A percentile compares a stretch with the other conserved stretches of the same genome.
Evolutionary conservation across 1,140 invertebrate genomes (phyloP).

Genomic region (Atta texana): DNA sequence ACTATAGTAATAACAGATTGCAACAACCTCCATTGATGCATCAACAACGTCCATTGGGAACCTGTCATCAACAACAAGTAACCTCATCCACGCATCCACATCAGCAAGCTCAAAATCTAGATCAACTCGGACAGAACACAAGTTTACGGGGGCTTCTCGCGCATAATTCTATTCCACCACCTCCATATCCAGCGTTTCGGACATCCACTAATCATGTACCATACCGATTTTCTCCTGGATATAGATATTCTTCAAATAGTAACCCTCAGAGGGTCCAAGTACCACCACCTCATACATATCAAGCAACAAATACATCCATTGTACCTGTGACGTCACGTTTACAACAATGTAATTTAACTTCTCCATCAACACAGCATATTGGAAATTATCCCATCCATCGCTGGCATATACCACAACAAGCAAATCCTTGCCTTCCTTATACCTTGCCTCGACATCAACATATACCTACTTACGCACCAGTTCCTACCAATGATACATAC

Average conservation of each 20-base stretch:
- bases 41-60: constrained; percentile 79
- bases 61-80: constrained; percentile 84
- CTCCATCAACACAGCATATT: constrained; percentile 73
- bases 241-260: constrained; percentile 78
- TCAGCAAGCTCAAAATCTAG: constrained; percentile 80
- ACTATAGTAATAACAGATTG: constrained; percentile 76
- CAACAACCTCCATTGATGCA: constrained; percentile 81
- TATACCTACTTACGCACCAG: constrained; percentile 74
- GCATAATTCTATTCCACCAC: constrained; percentile 77
- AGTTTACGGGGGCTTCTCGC: constrained; percentile 83
- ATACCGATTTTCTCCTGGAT: constrained; percentile 82
- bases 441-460: constrained; percentile 64
- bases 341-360: constrained; percentile 78
- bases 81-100: constrained; percentile 87
- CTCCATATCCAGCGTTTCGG: constrained; percentile 69
- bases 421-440: constrained; percentile 77
- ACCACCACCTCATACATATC: constrained; percentile 77
- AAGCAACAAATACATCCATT: constrained; percentile 77
- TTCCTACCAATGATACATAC: constrained; percentile 87
- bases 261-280: constrained; percentile 75
- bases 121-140: constrained; percentile 82
- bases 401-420: constrained; percentile 85
- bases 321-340: constrained; percentile 78
- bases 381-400: constrained; percentile 73
- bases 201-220: constrained; percentile 77